These are phyloP conservation scores for Artemia sp. DNA, from an alignment of 2,888 invertebrate genomes.

Conservation along the genomic window DNA sequence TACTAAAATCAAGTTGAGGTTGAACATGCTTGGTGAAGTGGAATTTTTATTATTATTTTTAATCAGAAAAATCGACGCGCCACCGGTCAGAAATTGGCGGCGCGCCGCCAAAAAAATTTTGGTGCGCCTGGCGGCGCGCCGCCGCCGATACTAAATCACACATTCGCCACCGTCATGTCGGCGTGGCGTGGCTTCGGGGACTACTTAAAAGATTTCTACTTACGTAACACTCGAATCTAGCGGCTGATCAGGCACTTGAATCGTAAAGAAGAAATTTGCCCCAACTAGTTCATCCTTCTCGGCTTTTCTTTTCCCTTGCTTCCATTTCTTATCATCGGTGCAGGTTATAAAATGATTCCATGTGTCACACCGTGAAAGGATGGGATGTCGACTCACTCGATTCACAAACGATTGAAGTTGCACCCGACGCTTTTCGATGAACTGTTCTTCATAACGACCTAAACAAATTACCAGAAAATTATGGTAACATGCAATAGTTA, in stretches of 20 bases:
- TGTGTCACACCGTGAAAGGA: constrained; percentile 72
- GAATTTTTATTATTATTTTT: no score
- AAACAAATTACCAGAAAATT: constrained; percentile 40
- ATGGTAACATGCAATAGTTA: no score
- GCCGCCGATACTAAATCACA: no score
- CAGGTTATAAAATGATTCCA: constrained; percentile 95
- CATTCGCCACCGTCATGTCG: no score
- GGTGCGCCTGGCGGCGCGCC: no score
- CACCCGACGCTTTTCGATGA: constrained; percentile 81
- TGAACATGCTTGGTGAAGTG: no score
- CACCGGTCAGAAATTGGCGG: no score
- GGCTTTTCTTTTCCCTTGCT: constrained; percentile 81
- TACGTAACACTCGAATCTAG: constrained; percentile 39
- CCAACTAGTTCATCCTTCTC: constrained; percentile 83
- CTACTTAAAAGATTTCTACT: constrained; percentile 27
- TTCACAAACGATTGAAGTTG: constrained; percentile 91
- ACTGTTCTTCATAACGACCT: constrained; percentile 90
- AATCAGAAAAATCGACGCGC: no score
- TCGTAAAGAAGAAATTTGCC: constrained; percentile 72
- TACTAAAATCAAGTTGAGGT: no score
- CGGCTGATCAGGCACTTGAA: constrained; percentile 64
- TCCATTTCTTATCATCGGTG: constrained; percentile 94
- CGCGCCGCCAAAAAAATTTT: no score
- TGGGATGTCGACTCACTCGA: constrained; percentile 90
- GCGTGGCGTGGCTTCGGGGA: no score